Percentiles rank a stretch among this genome's conserved stretches.
Evolutionary conservation across 2,797 vertebrate species (phyloP).

Genomic region (Acanthurus leucopareius): DNA sequence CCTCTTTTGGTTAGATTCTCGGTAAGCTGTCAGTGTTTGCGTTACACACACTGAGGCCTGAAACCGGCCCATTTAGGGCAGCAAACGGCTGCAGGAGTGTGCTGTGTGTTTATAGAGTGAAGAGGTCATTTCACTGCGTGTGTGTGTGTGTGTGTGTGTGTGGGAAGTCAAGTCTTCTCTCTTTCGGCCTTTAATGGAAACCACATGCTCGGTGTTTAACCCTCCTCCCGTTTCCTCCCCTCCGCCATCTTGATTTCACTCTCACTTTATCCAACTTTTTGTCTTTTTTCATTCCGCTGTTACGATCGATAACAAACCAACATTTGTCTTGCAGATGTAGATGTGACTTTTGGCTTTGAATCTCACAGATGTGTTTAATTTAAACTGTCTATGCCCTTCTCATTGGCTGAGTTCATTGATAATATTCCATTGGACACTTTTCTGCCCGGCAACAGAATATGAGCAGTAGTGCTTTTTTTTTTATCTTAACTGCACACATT

Average conservation of each 20-base stretch:
- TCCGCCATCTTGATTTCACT: conserved; percentile 56
- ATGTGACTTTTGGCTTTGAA: background rate
- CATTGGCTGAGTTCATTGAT: conserved; percentile 29
- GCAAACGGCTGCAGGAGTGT: conserved; percentile 25
- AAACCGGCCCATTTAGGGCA: conserved; percentile 43
- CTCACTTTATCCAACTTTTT: conserved; percentile 18
- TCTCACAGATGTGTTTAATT: conserved; percentile 4
- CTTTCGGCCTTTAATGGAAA: conserved; percentile 54
- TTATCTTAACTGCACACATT: no score
- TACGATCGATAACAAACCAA: background rate
- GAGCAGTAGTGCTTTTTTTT: background rate
- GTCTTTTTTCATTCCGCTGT: background rate
- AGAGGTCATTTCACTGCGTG: conserved; percentile 25
- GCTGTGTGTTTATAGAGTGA: conserved; percentile 44
- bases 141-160: conserved; percentile 22
- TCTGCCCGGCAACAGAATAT: conserved; percentile 32
- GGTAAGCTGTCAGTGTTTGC: conserved; percentile 41
- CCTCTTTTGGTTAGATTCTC: conserved; percentile 32
- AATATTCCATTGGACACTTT: conserved; percentile 21
- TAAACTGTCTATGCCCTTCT: conserved; percentile 9
- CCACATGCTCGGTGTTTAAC: conserved; percentile 64
- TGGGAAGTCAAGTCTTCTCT: background rate
- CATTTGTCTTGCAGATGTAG: background rate
- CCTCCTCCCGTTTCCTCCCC: conserved; percentile 26
- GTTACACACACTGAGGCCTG: conserved; percentile 26